phyloP scores from a whole-genome alignment of 2,888 invertebrate species.

The Ichneumoninae sp. region DNA sequence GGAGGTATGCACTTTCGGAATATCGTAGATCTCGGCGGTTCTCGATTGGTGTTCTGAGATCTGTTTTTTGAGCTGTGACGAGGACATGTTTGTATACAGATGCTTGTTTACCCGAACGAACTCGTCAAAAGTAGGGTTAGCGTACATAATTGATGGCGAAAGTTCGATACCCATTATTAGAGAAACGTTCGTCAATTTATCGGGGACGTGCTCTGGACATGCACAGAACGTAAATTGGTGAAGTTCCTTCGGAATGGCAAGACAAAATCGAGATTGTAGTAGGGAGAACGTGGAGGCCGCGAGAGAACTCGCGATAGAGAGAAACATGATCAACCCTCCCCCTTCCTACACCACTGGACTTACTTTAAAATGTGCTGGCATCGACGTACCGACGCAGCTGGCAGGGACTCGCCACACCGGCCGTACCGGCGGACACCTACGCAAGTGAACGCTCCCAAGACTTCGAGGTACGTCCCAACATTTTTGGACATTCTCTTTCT shows the following conservation, averaged over 20 bases:
- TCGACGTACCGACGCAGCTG: slow-evolving; percentile 11
- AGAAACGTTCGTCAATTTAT: slow-evolving; percentile 24
- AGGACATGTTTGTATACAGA: neutral
- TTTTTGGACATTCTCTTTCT: neutral
- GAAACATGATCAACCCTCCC: slow-evolving; percentile 18
- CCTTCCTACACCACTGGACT: slow-evolving; percentile 18
- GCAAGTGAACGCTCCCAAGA: neutral
- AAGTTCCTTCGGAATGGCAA: slow-evolving; percentile 50
- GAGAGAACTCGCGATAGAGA: slow-evolving; percentile 41
- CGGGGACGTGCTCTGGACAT: slow-evolving; percentile 13
- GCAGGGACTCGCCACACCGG: slow-evolving; percentile 20
- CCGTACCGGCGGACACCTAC: slow-evolving; percentile 28
- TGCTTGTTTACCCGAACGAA: slow-evolving; percentile 28
- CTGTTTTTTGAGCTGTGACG: neutral
- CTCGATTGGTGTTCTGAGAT: neutral
- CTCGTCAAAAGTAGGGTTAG: slow-evolving; percentile 4
- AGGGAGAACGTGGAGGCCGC: slow-evolving; percentile 44
- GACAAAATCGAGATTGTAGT: slow-evolving; percentile 40
- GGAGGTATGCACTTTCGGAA: neutral
- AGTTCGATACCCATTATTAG: slow-evolving; percentile 24
- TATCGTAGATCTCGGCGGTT: neutral
- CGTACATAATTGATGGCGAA: slow-evolving; percentile 19
- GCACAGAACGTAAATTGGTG: slow-evolving; percentile 51
- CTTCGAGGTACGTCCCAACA: neutral
- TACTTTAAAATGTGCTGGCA: slow-evolving; percentile 5